Conservation (phyloP, 2,113 vertebrate genomes). For the Sander vitreus region DNA sequence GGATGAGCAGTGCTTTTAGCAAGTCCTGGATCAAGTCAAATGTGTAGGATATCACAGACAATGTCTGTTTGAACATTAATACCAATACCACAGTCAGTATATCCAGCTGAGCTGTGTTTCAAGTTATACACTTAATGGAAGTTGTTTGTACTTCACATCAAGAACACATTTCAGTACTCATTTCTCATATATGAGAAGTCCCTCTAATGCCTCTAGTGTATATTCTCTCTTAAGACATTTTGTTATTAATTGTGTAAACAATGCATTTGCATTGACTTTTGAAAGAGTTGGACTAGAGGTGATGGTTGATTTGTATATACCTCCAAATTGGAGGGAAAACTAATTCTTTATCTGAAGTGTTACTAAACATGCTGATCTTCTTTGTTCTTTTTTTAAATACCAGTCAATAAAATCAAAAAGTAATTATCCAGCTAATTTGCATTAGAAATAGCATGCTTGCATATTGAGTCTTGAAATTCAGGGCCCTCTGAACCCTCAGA, state of each 20-base stretch:
- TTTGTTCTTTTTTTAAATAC: conserved; percentile 20
- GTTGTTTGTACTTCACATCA: not conserved
- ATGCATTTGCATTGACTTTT: not conserved
- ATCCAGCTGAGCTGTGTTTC: not conserved
- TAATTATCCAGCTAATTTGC: conserved; percentile 63
- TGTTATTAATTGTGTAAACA: not conserved
- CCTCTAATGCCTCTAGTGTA: not conserved
- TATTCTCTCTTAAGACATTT: not conserved
- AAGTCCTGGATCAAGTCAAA: not conserved
- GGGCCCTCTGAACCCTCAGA: conserved; percentile 7
- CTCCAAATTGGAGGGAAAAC: not conserved
- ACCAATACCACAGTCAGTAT: not conserved
- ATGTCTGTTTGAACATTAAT: not conserved
- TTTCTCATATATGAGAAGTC: not conserved
- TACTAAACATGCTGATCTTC: conserved; percentile 48
- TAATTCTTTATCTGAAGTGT: conserved; percentile 38
- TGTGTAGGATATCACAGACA: not conserved
- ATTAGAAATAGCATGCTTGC: conserved; percentile 44
- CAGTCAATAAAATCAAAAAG: conserved; percentile 43
- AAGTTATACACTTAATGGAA: not conserved
- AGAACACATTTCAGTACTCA: not conserved
- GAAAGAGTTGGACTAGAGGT: conserved; percentile 18
- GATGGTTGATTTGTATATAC: conserved; percentile 31
- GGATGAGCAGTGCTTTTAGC: not conserved
- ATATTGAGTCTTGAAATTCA: conserved; percentile 18